These are phyloP conservation scores for Brachyrhaphis roseni DNA, from an alignment of 2,797 vertebrate species.

Conservation along the genomic window DNA sequence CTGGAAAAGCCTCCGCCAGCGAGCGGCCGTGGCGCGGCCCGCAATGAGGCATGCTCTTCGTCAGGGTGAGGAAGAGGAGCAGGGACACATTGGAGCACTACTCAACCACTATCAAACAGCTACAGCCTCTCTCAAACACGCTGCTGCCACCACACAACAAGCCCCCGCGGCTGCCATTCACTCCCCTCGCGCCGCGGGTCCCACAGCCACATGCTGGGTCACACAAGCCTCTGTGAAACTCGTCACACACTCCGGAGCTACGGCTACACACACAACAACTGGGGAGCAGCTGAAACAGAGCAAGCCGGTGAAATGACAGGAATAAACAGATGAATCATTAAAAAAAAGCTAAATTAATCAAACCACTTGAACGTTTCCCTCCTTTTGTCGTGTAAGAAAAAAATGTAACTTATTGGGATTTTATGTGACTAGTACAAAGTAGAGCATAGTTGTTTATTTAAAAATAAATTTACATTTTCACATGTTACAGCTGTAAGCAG, in stretches of 20 bases:
- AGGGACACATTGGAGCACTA: conserved; percentile 73
- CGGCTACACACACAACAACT: conserved; percentile 71
- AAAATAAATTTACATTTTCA: background rate
- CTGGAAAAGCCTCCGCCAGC: conserved; percentile 80
- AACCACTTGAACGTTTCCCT: background rate
- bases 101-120: conserved; percentile 79
- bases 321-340: conserved; percentile 28
- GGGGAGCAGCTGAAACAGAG: conserved; percentile 79
- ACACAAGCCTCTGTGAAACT: conserved; percentile 49
- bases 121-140: conserved; percentile 72
- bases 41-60: conserved; percentile 60
- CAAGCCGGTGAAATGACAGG: conserved; percentile 68
- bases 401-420: background rate
- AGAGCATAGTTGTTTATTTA: background rate
- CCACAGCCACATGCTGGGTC: conserved; percentile 51
- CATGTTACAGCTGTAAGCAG: background rate
- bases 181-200: conserved; percentile 27
- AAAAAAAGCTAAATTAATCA: background rate
- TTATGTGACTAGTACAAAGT: background rate
- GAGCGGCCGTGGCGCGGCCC: conserved; percentile 73
- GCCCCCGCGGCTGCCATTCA: conserved; percentile 49
- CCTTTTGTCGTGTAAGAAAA: background rate
- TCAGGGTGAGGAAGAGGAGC: conserved; percentile 71
- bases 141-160: conserved; percentile 59
- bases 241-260: conserved; percentile 65